Evolutionary conservation across 2,888 invertebrate genomes (phyloP).

Genomic region (Choristoneura rosaceana): DNA sequence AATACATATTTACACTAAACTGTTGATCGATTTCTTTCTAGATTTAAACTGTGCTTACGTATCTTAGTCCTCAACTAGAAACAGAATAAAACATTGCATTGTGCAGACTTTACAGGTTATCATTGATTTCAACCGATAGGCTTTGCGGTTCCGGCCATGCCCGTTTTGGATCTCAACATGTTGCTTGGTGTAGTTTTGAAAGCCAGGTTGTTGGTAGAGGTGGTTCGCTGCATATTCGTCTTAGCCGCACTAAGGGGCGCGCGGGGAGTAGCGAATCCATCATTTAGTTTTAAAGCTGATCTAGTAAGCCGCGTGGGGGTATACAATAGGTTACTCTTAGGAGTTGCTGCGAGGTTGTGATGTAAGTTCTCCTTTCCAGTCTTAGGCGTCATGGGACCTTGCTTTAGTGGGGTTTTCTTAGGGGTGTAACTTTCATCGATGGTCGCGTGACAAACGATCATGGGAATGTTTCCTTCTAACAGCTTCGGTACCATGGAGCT

Average conservation of each 20-base stretch:
- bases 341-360: constrained; percentile 58
- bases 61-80: background rate
- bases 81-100: constrained; percentile 20
- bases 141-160: constrained; percentile 69
- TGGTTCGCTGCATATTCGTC: constrained; percentile 66
- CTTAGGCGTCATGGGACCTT: constrained; percentile 69
- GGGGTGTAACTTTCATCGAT: constrained; percentile 56
- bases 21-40: background rate
- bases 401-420: constrained; percentile 64
- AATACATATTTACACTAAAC: too few species aligned
- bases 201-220: constrained; percentile 58
- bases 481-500: constrained; percentile 78
- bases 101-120: background rate
- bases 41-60: background rate
- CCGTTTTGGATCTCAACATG: constrained; percentile 71
- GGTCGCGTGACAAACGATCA: constrained; percentile 54
- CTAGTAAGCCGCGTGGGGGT: constrained; percentile 74
- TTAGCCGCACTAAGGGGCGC: constrained; percentile 73
- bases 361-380: constrained; percentile 74
- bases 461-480: constrained; percentile 50
- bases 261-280: constrained; percentile 76
- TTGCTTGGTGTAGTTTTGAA: constrained; percentile 67
- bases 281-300: constrained; percentile 71
- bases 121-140: constrained; percentile 63
- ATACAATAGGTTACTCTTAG: constrained; percentile 63